Evolutionary conservation across 1,140 invertebrate species (phyloP).

Genomic region (Thaumetopoea pityocampa): DNA sequence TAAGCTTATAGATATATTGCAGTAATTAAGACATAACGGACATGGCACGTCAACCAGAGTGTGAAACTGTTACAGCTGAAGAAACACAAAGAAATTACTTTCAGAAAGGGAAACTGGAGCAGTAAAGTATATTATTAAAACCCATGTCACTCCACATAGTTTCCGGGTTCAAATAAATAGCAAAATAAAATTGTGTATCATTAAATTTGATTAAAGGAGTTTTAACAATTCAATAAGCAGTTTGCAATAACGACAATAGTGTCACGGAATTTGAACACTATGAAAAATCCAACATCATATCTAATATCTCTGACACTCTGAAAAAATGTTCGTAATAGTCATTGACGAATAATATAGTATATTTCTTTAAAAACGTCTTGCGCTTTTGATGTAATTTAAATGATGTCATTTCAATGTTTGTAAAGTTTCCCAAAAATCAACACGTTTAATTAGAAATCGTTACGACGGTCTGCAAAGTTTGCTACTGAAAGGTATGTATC

Average conservation of each 20-base stretch:
- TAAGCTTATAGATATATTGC: constrained; percentile 23
- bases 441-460: constrained; percentile 40
- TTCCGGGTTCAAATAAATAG: too few species aligned
- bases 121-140: background rate
- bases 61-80: constrained; percentile 10
- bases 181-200: too few species aligned
- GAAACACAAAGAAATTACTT: constrained; percentile 12
- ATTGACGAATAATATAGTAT: too few species aligned
- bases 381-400: too few species aligned
- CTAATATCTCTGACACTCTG: too few species aligned
- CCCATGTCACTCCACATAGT: background rate
- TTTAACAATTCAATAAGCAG: too few species aligned
- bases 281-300: too few species aligned
- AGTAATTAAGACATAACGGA: constrained; percentile 30
- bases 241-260: too few species aligned
- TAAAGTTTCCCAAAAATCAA: constrained; percentile 3
- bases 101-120: constrained; percentile 2
- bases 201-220: too few species aligned
- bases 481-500: constrained; percentile 30
- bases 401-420: background rate
- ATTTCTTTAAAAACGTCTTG: constrained; percentile 11
- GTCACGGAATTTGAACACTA: too few species aligned
- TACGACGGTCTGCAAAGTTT: constrained; percentile 40
- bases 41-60: constrained; percentile 6
- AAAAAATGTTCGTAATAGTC: too few species aligned